A percentile compares a stretch with the other conserved stretches of the same genome.
phyloP scores from a whole-genome alignment of 2,797 vertebrate genomes.

The Graptemys geographica region DNA sequence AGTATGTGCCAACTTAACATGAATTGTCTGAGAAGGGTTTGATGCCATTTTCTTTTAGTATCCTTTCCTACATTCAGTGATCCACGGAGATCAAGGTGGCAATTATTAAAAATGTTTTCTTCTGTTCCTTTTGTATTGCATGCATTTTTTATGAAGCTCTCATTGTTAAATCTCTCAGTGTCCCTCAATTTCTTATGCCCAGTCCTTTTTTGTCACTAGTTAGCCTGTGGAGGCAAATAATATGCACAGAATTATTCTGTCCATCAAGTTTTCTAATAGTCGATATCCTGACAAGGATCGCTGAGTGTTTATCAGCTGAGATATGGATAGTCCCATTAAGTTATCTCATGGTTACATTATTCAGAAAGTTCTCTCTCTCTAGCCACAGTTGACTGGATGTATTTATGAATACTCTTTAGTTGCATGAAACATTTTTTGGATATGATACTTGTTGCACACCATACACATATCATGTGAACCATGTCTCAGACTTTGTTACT shows the following conservation, averaged over 20 bases:
- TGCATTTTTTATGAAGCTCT: not conserved
- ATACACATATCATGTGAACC: not conserved
- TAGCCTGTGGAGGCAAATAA: not conserved
- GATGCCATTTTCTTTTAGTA: not conserved
- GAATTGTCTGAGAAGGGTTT: not conserved
- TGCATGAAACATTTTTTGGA: not conserved
- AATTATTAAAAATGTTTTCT: not conserved
- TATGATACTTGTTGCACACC: not conserved
- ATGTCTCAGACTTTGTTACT: not conserved
- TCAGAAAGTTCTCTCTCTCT: conserved; percentile 1
- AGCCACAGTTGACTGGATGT: conserved; percentile 12
- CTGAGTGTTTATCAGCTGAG: conserved; percentile 35
- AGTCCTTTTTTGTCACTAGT: not conserved
- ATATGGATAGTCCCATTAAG: conserved; percentile 46
- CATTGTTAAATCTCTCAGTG: not conserved
- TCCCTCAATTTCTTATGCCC: conserved; percentile 5
- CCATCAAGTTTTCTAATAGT: conserved; percentile 37
- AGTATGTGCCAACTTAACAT: too few relatives aligned
- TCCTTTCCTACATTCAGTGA: not conserved
- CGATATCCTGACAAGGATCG: conserved; percentile 34
- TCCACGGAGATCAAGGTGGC: not conserved
- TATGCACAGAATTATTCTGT: conserved; percentile 8
- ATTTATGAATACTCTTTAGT: not conserved
- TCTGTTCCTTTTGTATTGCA: not conserved
- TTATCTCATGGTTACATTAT: not conserved